phyloP scores from a whole-genome alignment of 2,797 vertebrate genomes.

The Acrossocheilus wenchowensis region DNA sequence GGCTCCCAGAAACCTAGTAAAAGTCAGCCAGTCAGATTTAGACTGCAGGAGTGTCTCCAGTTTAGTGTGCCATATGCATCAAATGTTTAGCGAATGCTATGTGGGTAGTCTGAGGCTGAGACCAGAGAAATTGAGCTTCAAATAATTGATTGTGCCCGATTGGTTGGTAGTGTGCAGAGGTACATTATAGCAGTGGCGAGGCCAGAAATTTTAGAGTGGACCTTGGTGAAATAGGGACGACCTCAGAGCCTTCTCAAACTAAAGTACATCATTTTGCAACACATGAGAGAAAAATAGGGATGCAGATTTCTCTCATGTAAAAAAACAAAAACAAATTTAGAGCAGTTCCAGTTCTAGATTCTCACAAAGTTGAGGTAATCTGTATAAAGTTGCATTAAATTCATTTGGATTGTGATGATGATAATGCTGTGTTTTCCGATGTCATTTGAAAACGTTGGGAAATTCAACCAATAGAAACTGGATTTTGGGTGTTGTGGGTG shows the following conservation, averaged over 20 bases:
- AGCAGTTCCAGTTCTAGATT: too few relatives aligned
- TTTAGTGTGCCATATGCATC: neutral
- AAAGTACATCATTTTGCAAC: neutral
- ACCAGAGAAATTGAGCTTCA: neutral
- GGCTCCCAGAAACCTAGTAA: neutral
- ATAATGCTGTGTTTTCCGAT: neutral
- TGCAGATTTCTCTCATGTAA: neutral
- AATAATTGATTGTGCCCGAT: neutral
- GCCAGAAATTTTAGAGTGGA: neutral
- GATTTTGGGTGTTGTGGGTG: too few relatives aligned
- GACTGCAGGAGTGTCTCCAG: neutral
- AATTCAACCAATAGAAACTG: too few relatives aligned
- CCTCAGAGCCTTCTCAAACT: neutral
- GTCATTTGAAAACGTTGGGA: neutral
- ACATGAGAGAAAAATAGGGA: neutral
- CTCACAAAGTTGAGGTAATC: neutral
- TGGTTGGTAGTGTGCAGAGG: neutral
- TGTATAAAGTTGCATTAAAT: neutral
- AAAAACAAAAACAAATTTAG: too few relatives aligned
- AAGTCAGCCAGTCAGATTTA: neutral
- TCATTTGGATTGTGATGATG: neutral
- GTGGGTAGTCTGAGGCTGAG: neutral
- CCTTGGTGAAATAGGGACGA: neutral
- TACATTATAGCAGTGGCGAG: neutral
- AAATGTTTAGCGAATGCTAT: neutral